Evolutionary conservation across 2,888 invertebrate genomes (phyloP), one percentile per base, ranked within the genome.

Genomic region (Apoderus coryli): DNA sequence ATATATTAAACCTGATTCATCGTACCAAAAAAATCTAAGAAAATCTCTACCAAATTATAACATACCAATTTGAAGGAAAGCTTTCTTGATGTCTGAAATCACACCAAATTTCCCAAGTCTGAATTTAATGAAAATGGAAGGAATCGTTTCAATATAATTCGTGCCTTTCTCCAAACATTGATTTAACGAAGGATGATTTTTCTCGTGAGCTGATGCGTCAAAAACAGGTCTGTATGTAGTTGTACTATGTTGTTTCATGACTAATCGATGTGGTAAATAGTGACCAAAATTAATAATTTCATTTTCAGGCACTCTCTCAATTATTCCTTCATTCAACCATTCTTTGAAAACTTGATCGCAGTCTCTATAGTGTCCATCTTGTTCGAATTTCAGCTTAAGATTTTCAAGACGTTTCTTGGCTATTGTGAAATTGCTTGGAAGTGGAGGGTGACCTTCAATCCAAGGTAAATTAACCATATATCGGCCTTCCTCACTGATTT

Each of bases 221-320:
- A 48, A 47, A 2, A 50, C 47, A 2, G 49, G 46, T n/a, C 49
- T 27, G 27, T 44, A 45, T 2, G 48, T 45, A 3, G 45, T 7
- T n/a, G 19, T n/a, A 19, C 19, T 19, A n/a, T 19, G 6, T n/a
- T 7, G n/a, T 19, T 19, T 19, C n/a, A 19, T n/a, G n/a, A 19
- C 19, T 7, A 7, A n/a, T 19, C 19, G 6, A n/a, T 19, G 19
- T 7, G 19, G 19, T n/a, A 19, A 19, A n/a, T 19, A 19, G n/a
- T 19, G 19, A 19, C n/a, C n/a, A n/a, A n/a, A n/a, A n/a, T n/a
- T n/a, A n/a, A n/a, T n/a, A n/a, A n/a, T n/a, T n/a, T n/a, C n/a
- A n/a, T n/a, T n/a, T n/a, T n/a, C n/a, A n/a, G n/a, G n/a, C n/a
- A n/a, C n/a, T n/a, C n/a, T n/a, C n/a, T n/a, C n/a, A n/a, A n/a